Evolutionary conservation across 2,113 vertebrate species (phyloP).

Genomic region (Collichthys lucidus): DNA sequence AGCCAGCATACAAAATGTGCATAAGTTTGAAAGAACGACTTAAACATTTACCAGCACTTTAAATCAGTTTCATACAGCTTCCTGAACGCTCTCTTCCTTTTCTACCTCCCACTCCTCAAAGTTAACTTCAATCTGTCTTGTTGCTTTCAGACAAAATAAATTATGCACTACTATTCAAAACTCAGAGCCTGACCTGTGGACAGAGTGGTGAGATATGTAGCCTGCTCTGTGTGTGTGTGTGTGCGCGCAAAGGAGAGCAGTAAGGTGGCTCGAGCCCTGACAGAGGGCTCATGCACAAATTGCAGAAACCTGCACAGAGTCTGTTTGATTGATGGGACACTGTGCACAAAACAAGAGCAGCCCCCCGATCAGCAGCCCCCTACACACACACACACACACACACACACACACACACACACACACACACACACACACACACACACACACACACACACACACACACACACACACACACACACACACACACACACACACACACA

Average conservation of each 20-base stretch:
- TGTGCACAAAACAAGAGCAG: conserved; percentile 56
- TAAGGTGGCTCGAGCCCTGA: conserved; percentile 2
- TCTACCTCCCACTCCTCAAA: conserved; percentile 41
- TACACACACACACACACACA: conserved; percentile 4
- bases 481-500: conserved; percentile 13
- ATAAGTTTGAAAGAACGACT: background rate
- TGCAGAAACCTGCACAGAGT: conserved; percentile 55
- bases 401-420: conserved; percentile 14
- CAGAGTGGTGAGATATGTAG: conserved; percentile 50
- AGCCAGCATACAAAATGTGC: background rate
- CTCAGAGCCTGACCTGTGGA: conserved; percentile 63
- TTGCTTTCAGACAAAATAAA: conserved; percentile 66
- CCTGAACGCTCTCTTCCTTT: conserved; percentile 22
- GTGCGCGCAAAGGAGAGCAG: conserved; percentile 23
- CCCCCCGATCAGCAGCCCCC: conserved; percentile 40
- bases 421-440: conserved; percentile 23
- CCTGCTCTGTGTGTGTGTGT: background rate
- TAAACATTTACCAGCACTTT: background rate
- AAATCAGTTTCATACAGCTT: background rate
- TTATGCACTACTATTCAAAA: conserved; percentile 70
- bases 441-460: background rate
- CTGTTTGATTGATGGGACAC: conserved; percentile 74
- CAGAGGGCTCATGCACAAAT: conserved; percentile 57
- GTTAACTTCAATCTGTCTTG: conserved; percentile 61
- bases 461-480: conserved; percentile 6